Conservation (phyloP, 1,140 invertebrate species). For the Drosophila azteca region DNA sequence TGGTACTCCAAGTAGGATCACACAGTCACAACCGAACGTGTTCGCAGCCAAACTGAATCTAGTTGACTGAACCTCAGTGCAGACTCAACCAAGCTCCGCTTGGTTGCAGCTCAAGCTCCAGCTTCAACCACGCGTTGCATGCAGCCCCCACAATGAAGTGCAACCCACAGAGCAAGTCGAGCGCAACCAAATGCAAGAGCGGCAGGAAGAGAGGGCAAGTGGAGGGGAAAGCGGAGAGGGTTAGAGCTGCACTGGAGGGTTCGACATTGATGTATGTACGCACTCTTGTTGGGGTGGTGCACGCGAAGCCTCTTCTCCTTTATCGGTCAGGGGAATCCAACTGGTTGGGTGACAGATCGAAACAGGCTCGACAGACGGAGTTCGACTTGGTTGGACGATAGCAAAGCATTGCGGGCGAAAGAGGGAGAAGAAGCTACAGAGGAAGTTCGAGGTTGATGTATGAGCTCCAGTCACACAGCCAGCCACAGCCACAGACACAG, state of each 20-base stretch:
- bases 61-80: slow-evolving; percentile 69
- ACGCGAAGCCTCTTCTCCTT: too few relatives aligned
- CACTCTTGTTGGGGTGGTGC: slow-evolving; percentile 7
- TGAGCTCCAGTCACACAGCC: neutral
- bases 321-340: too few relatives aligned
- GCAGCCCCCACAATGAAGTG: slow-evolving; percentile 1
- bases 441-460: slow-evolving; percentile 9
- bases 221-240: neutral
- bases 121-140: slow-evolving; percentile 25
- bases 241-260: neutral
- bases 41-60: slow-evolving; percentile 65
- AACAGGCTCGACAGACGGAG: too few relatives aligned
- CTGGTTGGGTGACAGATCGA: too few relatives aligned
- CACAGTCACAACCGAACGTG: slow-evolving; percentile 57
- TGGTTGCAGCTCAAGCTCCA: slow-evolving; percentile 4
- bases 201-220: slow-evolving; percentile 3
- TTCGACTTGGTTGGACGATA: neutral
- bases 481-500: neutral
- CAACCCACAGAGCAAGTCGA: slow-evolving; percentile 58
- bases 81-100: slow-evolving; percentile 31
- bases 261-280: slow-evolving; percentile 4
- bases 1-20: neutral
- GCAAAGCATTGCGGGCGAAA: too few relatives aligned
- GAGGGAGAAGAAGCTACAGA: neutral
- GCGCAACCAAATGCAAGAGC: slow-evolving; percentile 47